Base-by-base conservation (phyloP, 2,797 vertebrate species). In the Cheirogaleus major region DNA sequence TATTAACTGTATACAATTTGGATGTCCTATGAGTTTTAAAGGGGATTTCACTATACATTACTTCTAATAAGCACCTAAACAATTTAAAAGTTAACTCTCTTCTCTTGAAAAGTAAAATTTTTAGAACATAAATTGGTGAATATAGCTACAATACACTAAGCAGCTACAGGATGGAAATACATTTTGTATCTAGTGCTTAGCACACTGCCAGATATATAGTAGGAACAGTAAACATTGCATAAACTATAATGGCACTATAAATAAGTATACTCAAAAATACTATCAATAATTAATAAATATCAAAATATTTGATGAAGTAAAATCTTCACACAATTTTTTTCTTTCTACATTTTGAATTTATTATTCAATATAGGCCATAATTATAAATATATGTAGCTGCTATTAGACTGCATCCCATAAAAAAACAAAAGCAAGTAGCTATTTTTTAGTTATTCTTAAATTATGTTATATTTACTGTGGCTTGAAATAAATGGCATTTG, bases 401-500 rank as follows among this genome's bases (percentile, higher is more conserved):
- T 75, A 0, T 45, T 70, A 95, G 20, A 70, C 41, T 38, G 69
- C 27, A 38, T 67, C 38, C 48, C 55, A 59, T 82, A 91, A 80
- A 96, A 96, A 81, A 65, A 69, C 8, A 87, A 97, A 90, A 79
- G 45, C 15, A 72, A 65, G 45, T 75, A 45, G 17, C 72, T 93
- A 45, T 85, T 55, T 85, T 80, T 63, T 17, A 67, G 70, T 88
- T 78, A 90, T 69, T 89, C 41, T 95, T 23, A 75, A 95, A 93
- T 92, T 92, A 61, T 63, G 25, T 69, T 92, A 22, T 69, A 5
- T 69, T 90, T 86, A 92, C n/a, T 72, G 1, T 73, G 41, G 48
- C n/a, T 89, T 93, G 43, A 95, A 96, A 89, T 72, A 92, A 93
- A 73, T 89, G 43, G 4, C 17, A 79, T 35, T 92, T 89, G 38